Conservation (phyloP, 2,113 vertebrate genomes). For the Lycocorax pyrrhopterus region DNA sequence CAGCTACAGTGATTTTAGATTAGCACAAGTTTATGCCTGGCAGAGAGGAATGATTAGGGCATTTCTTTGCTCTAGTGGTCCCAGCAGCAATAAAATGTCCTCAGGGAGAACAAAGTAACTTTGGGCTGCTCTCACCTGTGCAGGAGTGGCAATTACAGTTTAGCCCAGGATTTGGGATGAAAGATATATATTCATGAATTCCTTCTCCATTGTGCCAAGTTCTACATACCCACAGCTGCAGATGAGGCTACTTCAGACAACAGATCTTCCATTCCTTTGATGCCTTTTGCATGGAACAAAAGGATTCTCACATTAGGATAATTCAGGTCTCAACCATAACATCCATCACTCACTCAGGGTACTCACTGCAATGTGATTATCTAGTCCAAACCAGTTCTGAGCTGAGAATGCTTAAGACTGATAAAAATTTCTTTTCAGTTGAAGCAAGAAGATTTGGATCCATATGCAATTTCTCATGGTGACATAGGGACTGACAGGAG, state of each 20-base stretch:
- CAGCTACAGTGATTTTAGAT: neutral
- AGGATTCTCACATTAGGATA: neutral
- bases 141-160: neutral
- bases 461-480: constrained; percentile 66
- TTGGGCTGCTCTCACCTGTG: neutral
- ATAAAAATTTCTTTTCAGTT: neutral
- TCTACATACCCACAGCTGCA: neutral
- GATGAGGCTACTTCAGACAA: neutral
- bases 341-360: neutral
- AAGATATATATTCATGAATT: neutral
- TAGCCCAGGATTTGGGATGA: neutral
- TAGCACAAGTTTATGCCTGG: neutral
- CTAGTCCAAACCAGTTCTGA: neutral
- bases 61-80: neutral
- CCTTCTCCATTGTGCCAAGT: neutral
- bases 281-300: neutral
- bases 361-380: neutral
- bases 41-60: neutral
- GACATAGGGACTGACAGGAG: constrained; percentile 30
- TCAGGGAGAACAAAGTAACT: neutral
- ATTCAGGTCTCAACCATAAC: neutral
- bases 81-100: neutral
- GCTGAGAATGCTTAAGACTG: neutral
- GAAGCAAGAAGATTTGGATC: constrained; percentile 52
- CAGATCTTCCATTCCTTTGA: neutral